These are phyloP conservation scores for Gorsachius goisagi DNA, from an alignment of 2,113 vertebrate genomes.

Conservation along the genomic window DNA sequence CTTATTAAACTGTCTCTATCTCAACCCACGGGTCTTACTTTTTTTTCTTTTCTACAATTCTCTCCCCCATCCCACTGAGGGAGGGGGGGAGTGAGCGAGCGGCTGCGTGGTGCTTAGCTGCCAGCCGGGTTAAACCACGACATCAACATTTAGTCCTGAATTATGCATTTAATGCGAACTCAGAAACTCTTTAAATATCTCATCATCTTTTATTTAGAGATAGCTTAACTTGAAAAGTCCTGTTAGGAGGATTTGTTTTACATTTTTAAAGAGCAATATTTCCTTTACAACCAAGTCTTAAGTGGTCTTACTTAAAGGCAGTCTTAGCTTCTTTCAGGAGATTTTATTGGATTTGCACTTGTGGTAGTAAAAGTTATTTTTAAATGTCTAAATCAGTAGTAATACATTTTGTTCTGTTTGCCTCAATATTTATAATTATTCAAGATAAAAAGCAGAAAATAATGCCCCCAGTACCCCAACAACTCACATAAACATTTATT, in stretches of 20 bases:
- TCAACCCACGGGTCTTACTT: too few species aligned
- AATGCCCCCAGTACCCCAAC: neutral
- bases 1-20: too few species aligned
- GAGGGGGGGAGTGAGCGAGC: too few species aligned
- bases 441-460: neutral
- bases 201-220: constrained; percentile 66
- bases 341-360: neutral
- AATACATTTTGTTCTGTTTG: neutral
- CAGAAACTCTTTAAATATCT: constrained; percentile 50
- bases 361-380: neutral
- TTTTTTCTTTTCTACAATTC: too few species aligned
- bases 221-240: constrained; percentile 42
- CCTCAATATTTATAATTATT: neutral
- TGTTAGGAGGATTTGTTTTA: constrained; percentile 51
- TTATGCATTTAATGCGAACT: constrained; percentile 43
- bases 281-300: constrained; percentile 21
- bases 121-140: too few species aligned
- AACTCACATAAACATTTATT: neutral
- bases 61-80: too few species aligned
- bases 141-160: constrained; percentile 46
- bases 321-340: neutral
- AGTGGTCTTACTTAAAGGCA: constrained; percentile 21
- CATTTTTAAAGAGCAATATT: constrained; percentile 56
- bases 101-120: too few species aligned
- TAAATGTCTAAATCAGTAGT: neutral